Base-by-base conservation (phyloP, 2,888 invertebrate genomes). In the Lasiommata megera region DNA sequence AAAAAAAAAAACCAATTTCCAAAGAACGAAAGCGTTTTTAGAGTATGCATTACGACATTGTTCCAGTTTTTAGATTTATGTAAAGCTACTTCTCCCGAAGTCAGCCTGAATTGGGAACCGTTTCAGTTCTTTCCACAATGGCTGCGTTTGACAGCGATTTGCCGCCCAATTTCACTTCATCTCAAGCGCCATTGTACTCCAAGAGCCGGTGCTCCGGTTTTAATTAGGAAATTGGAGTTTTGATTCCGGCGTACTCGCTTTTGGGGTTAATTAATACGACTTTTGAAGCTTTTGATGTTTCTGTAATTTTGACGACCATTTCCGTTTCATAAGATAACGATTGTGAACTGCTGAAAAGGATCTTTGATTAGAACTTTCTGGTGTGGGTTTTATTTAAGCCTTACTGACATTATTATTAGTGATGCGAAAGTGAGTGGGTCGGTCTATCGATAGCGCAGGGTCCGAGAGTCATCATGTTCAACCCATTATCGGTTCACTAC, bases 121-220 rank as follows among this genome's bases (percentile, higher is more conserved):
- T 34, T 34, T 34, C 41, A 18, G 23, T 41, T 40, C 9, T 56
- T 50, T 60, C 53, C 48, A 53, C 9, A 37, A 52, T 52, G 23
- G 31, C 44, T 62, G 62, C 43, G 14, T 47, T 41, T 64, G 64
- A 64, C 60, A 58, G 47, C 40, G 43, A 54, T 51, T 54, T 53
- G 43, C 12, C 47, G 51, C 46, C 54, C 60, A 55, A 62, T 64
- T 62, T 58, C 54, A 37, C 37, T 48, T 56, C 51, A 34, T 52
- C 29, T 43, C 54, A 53, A 62, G 57, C n/a, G 16, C 60, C 41
- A 56, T 58, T 52, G 53, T 52, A 57, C 44, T 54, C 36, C 41
- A 52, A 58, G 58, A 58, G 58, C 38, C 38, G 48, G 50, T 52
- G 36, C 47, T 23, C 36, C 34, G 34, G 36, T 34, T 46, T 60